phyloP scores from a whole-genome alignment of 2,113 vertebrate genomes.

The Brachyhypopomus gauderio region DNA sequence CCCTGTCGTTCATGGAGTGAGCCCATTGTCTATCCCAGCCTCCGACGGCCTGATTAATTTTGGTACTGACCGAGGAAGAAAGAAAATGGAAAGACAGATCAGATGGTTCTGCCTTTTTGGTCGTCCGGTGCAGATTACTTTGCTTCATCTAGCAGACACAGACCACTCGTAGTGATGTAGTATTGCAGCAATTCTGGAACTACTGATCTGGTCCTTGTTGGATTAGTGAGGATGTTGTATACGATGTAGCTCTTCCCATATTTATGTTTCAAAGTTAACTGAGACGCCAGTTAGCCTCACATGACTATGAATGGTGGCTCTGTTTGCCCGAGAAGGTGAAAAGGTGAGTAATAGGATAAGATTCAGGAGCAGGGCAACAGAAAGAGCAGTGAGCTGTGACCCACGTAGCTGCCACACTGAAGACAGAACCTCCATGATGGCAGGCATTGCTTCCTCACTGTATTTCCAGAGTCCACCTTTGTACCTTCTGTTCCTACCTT shows the following conservation, averaged over 20 bases:
- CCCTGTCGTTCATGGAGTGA: conserved; percentile 66
- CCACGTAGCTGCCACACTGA: conserved; percentile 47
- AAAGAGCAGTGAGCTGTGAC: conserved; percentile 52
- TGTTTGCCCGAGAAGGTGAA: background rate
- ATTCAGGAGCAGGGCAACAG: background rate
- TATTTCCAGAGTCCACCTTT: conserved; percentile 19
- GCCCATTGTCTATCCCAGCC: conserved; percentile 60
- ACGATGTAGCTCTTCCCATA: too few relatives aligned
- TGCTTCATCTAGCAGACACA: conserved; percentile 73
- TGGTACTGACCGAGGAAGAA: conserved; percentile 54
- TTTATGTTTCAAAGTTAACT: background rate
- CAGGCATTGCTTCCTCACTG: background rate
- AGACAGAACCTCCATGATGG: conserved; percentile 30
- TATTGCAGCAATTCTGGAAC: conserved; percentile 1
- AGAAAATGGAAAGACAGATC: conserved; percentile 58
- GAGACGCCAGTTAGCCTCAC: background rate
- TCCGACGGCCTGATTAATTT: conserved; percentile 62
- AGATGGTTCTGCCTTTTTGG: conserved; percentile 71
- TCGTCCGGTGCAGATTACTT: conserved; percentile 71
- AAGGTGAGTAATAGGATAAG: background rate
- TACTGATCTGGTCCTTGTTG: conserved; percentile 10
- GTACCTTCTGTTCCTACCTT: conserved; percentile 9
- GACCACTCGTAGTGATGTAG: conserved; percentile 59
- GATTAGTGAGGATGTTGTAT: conserved; percentile 23
- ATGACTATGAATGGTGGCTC: background rate